Percentiles rank a stretch among this genome's conserved stretches.
These are phyloP conservation scores for Acromyrmex charruanus DNA, from an alignment of 1,140 invertebrate species.

Conservation along the genomic window DNA sequence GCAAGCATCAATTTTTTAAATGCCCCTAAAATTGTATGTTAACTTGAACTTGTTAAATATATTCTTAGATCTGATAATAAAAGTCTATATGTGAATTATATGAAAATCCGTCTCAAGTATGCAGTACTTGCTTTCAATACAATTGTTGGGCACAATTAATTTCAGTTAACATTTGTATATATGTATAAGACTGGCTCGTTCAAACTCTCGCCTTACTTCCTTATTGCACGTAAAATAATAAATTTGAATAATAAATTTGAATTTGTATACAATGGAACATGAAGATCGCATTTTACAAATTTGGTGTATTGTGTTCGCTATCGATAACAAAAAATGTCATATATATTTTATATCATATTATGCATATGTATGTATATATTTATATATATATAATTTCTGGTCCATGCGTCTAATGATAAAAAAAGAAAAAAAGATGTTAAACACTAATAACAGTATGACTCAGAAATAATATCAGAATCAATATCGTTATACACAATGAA, in stretches of 20 bases:
- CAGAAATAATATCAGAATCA: slow-evolving; percentile 47
- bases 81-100: slow-evolving; percentile 35
- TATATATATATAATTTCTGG: slow-evolving; percentile 39
- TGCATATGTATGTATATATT: slow-evolving; percentile 25
- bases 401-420: slow-evolving; percentile 49
- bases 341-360: slow-evolving; percentile 62
- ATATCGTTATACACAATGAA: slow-evolving; percentile 32
- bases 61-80: slow-evolving; percentile 30
- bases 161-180: slow-evolving; percentile 31
- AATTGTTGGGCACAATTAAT: slow-evolving; percentile 33
- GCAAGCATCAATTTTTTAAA: slow-evolving; percentile 64
- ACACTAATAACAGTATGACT: slow-evolving; percentile 24
- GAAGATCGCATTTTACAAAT: slow-evolving; percentile 67
- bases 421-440: not conserved
- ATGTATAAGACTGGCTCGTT: slow-evolving; percentile 27
- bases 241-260: slow-evolving; percentile 62
- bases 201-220: slow-evolving; percentile 37
- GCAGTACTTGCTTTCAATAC: slow-evolving; percentile 28
- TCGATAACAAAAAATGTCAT: slow-evolving; percentile 35
- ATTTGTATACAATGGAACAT: slow-evolving; percentile 71
- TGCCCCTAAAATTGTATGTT: slow-evolving; percentile 47
- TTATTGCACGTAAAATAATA: slow-evolving; percentile 77
- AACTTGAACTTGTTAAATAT: slow-evolving; percentile 29
- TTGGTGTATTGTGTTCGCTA: slow-evolving; percentile 58
- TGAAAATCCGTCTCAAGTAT: slow-evolving; percentile 40